phyloP scores from a whole-genome alignment of 2,888 invertebrate species.

The Lepidonotus clava region DNA sequence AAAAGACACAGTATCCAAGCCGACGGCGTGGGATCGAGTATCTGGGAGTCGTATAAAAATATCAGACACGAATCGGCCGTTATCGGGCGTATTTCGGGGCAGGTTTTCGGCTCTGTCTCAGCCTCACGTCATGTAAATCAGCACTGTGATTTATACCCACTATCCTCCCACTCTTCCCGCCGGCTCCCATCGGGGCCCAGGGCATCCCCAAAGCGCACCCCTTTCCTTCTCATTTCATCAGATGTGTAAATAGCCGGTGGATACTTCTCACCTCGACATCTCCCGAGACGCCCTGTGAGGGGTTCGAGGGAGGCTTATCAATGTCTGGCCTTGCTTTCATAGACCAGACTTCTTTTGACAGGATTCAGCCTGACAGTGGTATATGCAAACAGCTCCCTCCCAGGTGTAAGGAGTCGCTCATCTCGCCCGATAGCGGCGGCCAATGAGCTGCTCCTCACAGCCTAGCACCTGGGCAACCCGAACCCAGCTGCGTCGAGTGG shows the following conservation, averaged over 20 bases:
- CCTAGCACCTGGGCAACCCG: not conserved
- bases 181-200: not conserved
- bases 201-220: no score
- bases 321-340: not conserved
- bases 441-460: not conserved
- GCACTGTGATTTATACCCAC: not conserved
- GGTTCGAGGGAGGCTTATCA: not conserved
- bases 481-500: not conserved
- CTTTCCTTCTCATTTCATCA: not conserved
- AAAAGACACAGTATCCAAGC: not conserved
- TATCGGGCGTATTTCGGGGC: not conserved
- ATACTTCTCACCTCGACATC: slow-evolving; percentile 7
- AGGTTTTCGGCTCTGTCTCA: not conserved
- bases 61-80: not conserved
- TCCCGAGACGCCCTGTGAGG: not conserved
- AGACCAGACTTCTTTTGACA: not conserved
- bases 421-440: not conserved
- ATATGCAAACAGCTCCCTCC: not conserved
- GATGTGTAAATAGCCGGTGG: slow-evolving; percentile 7
- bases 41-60: not conserved
- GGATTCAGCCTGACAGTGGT: not conserved
- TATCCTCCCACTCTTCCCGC: not conserved
- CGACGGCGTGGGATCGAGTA: not conserved
- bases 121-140: not conserved
- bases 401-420: not conserved